Evolutionary conservation across 2,888 invertebrate genomes (phyloP), one percentile per base, ranked within the genome.

Genomic region (Rotaria socialis): DNA sequence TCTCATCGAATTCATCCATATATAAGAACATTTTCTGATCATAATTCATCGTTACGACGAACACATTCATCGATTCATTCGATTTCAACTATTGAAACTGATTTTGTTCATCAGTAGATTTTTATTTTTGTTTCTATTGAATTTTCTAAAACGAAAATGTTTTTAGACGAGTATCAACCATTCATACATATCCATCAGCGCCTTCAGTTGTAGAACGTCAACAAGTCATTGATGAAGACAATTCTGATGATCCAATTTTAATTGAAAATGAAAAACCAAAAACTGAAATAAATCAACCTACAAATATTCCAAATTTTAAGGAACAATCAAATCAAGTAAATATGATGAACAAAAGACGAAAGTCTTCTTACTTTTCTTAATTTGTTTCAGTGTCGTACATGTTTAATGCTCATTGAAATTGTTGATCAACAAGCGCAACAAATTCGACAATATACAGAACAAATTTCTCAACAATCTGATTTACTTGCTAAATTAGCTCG

Each of bases 381-480:
- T 14, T 35, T 67, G 27, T 2, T 22, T 22, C 3, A 67, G 67
- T 67, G 67, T 67, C 67, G 67, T 27, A 67, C 67, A 67, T 67
- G 67, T 67, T 1, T 27, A 27, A 67, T 67, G 67, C 16, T 67
- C 6, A 67, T 67, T 16, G 67, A 67, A 35, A 67, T 67, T 11
- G 35, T 67, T 35, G 67, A 67, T 67, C 67, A 67, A 35, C 67
- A 67, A 67, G 16, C 27, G 35, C 67, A 67, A 35, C 67, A 67
- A 67, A 67, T 67, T 67, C 67, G 67, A 67, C 67, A 67, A 35
- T 35, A 35, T 67, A 67, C 67, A 35, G 67, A 67, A 67, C 67
- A 67, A 35, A 67, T 67, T 14, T 35, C 67, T 27, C 67, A 67
- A 35, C 67, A 67, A 67, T 2, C 67, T 67, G 67, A 67, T 67